Base-by-base conservation (phyloP, 2,888 invertebrate species). In the Axea sp. region DNA sequence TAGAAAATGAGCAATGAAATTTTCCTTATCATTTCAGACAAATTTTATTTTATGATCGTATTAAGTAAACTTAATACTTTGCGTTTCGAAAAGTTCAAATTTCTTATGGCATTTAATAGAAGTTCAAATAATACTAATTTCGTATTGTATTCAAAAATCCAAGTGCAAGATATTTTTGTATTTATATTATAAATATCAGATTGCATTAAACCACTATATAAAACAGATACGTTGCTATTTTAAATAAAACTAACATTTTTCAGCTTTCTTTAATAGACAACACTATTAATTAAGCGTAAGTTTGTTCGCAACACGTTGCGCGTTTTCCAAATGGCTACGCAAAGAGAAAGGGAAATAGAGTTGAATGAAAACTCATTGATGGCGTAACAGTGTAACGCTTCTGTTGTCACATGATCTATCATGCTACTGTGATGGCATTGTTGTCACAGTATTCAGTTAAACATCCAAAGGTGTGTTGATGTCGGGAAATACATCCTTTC, bases 301-400 rank as follows among this genome's bases (percentile, higher is more conserved):
- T 57, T 65, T 60, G 39, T 35, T 28, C 8, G 39, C 24, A 53
- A 37, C 43, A 26, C 26, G 45, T 62, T 49, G 37, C 26, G 57
- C 53, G 73, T 67, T 60, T 67, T 37, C 53, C 47, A 39, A 65
- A 53, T 47, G 55, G 8, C 43, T 24, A 26, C 12, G 53, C 26
- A 53, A 53, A 57, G 60, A 53, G 60, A 64, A 47, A 60, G 41
- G 73, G 60, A 53, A 73, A 45, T 43, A 49, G 53, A 53, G 45
- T 41, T 39, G 41, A 73, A 73, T 62, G 67, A 73, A 67, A 67
- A 68, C 71, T 71, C 73, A 73, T 68, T 62, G 67, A 68, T 55
- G 67, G 49, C 43, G 59, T 14, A 60, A 26, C 15, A 19, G 39
- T 28, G 33, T 28, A 59, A 59, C 55, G 62, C 47, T 67, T 60